Conservation (phyloP, 2,888 invertebrate species). For the Pilophorus perplexus region DNA sequence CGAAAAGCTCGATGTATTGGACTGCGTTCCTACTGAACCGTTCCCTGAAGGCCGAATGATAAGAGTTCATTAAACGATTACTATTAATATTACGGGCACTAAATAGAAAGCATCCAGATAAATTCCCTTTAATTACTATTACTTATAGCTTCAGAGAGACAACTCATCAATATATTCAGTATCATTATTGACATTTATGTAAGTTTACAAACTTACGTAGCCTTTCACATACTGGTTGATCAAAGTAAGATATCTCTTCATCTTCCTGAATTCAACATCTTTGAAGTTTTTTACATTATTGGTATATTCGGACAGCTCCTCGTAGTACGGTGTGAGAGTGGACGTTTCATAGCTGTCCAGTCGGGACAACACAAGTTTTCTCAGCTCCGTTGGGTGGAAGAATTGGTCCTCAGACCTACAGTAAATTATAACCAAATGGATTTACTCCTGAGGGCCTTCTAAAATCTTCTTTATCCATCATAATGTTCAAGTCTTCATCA, state of each 20-base stretch:
- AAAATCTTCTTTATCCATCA: too few relatives aligned
- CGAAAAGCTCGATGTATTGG: too few relatives aligned
- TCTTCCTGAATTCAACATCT: conserved; percentile 13
- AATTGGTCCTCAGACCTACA: conserved; percentile 17
- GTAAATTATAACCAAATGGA: too few relatives aligned
- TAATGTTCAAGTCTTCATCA: not conserved
- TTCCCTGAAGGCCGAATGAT: too few relatives aligned
- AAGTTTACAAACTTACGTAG: conserved; percentile 23
- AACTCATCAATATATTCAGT: not conserved
- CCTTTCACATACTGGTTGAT: conserved; percentile 21
- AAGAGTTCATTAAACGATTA: too few relatives aligned
- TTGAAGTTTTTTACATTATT: conserved; percentile 1
- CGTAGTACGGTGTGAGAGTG: conserved; percentile 18
- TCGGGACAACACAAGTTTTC: not conserved
- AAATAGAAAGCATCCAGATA: too few relatives aligned
- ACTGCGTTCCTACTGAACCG: too few relatives aligned
- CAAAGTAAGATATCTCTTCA: conserved; percentile 2
- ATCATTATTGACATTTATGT: not conserved
- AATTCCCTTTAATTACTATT: too few relatives aligned
- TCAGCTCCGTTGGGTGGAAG: conserved; percentile 5
- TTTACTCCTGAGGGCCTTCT: too few relatives aligned
- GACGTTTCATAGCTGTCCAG: conserved; percentile 3
- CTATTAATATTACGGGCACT: too few relatives aligned
- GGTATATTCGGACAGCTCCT: conserved; percentile 1
- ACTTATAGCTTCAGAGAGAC: not conserved